Evolutionary conservation across 2,888 invertebrate species (phyloP), one percentile per base, ranked within the genome.

Genomic region (Pyrochroa serraticornis): DNA sequence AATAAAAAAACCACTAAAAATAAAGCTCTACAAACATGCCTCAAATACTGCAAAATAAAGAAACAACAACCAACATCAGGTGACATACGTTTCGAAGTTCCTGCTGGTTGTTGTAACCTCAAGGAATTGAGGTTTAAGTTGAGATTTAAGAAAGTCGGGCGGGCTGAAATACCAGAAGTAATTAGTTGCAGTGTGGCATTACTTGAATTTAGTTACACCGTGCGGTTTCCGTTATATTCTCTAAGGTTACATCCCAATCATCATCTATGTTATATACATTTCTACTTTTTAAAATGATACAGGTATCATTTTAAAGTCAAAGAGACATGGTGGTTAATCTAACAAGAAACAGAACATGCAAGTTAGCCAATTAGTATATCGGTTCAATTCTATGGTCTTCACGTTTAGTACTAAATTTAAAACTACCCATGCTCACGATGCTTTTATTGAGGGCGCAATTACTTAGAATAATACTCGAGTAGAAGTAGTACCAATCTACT

Each of bases 101-200:
- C 82, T 72, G 87, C 86, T 77, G 89, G 86, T 80, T 91, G 92
- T 84, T 91, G 92, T 79, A 91, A 89, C 82, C 93, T 89, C 84
- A 93, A 86, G 77, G 92, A 88, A 86, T 93, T 94, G 83, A 93
- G 88, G 87, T 92, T 94, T 86, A 93, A 86, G 86, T 91, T 94
- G 85, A 97, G 91, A 89, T 95, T 96, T 84, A 97, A 91, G 89
- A 95, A 97, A 81, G 95, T 97, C 80, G 97, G 97, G 78, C 97
- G 93, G 82, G 96, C 96, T 97, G 95, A 85, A 90, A 90, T 83
- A 80, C 71, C 65, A 74, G 71, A 71, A 69, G 66, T 50, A 57
- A 64, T 47, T 56, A 56, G 50, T 55, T 31, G 31, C 41, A n/a
- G 31, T 12, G 32, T 46, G 33, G 44, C 52, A 37, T 58, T 48